Base-by-base conservation (phyloP, 2,888 invertebrate genomes). In the Panorpa germanica region DNA sequence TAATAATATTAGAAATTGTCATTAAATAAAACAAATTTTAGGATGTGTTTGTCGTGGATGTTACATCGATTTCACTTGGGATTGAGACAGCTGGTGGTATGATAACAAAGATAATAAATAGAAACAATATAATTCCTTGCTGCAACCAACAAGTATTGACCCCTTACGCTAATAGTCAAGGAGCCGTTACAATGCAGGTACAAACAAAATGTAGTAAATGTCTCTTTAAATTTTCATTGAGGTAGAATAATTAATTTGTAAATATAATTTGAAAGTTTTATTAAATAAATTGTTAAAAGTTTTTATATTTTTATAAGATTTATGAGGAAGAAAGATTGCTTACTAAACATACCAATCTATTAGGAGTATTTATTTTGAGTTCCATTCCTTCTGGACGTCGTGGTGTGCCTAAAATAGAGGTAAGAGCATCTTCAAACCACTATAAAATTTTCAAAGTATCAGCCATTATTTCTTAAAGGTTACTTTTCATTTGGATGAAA, bases 101-200 rank as follows among this genome's bases (percentile, higher is more conserved):
- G 12, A 91, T 91, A 88, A 88, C 88, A 25, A 72, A 78, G 0
- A 63, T 91, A 29, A 90, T 91, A 56, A 85, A 88, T 58, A 68
- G 90, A 33, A 91, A 88, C 62, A 82, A 85, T 5, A 82, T 82
- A 47, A 88, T 88, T 50, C 86, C 88, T 22, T 85, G 83, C 37
- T 86, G 86, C 54, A 82, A 85, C 52, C 81, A 82, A 0, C 85
- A 86, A 50, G 81, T 77, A 13, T 88, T 88, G 59, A 85, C 85
- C 40, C 88, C 90, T 2, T 86, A 86, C 55, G 77, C 85, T 0
- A 88, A 91, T 55, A 90, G 91, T 59, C 90, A 91, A 50, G 86
- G 86, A 11, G 86, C 81, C 39, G 85, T 85, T 31, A 58, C 78
- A 38, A 81, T 85, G 44, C 73, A 75, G 46, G 81, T 85, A n/a